These are phyloP conservation scores for Leucozona laternaria DNA, from an alignment of 2,888 invertebrate genomes.

Conservation along the genomic window DNA sequence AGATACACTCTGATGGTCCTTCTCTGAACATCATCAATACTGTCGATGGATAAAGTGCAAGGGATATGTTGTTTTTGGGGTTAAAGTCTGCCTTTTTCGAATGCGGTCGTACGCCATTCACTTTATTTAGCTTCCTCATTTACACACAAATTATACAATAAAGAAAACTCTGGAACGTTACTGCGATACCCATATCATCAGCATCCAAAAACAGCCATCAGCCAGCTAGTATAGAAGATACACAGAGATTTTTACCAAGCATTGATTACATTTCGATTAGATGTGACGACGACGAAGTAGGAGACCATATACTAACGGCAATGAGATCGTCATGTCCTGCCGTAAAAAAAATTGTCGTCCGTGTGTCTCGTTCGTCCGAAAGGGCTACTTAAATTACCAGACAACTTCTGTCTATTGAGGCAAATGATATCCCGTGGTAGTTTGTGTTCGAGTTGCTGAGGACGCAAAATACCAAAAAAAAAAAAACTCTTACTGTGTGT, in stretches of 20 bases:
- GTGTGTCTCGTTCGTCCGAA: slow-evolving; percentile 25
- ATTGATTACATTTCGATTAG: slow-evolving; percentile 73
- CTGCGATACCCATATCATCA: not conserved
- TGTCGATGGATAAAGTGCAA: slow-evolving; percentile 14
- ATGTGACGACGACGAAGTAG: slow-evolving; percentile 34
- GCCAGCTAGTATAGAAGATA: not conserved
- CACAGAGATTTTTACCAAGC: slow-evolving; percentile 53
- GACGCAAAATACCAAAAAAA: slow-evolving; percentile 17
- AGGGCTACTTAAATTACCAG: slow-evolving; percentile 71
- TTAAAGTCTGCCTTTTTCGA: not conserved
- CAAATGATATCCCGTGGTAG: slow-evolving; percentile 50
- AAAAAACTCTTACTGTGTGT: slow-evolving; percentile 2
- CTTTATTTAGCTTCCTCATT: slow-evolving; percentile 5
- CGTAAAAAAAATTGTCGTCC: not conserved
- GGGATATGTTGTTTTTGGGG: slow-evolving; percentile 16
- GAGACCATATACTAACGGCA: slow-evolving; percentile 3
- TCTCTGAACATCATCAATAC: not conserved
- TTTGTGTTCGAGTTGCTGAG: not conserved
- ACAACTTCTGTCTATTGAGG: slow-evolving; percentile 56
- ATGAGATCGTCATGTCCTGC: slow-evolving; percentile 23
- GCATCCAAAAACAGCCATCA: not conserved
- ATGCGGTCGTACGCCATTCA: not conserved
- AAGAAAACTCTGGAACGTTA: not conserved
- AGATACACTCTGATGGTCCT: not conserved
- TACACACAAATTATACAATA: not conserved